Percentiles rank a stretch among this genome's conserved stretches.
phyloP scores from a whole-genome alignment of 2,113 vertebrate species.

The Oreochromis niloticus region DNA sequence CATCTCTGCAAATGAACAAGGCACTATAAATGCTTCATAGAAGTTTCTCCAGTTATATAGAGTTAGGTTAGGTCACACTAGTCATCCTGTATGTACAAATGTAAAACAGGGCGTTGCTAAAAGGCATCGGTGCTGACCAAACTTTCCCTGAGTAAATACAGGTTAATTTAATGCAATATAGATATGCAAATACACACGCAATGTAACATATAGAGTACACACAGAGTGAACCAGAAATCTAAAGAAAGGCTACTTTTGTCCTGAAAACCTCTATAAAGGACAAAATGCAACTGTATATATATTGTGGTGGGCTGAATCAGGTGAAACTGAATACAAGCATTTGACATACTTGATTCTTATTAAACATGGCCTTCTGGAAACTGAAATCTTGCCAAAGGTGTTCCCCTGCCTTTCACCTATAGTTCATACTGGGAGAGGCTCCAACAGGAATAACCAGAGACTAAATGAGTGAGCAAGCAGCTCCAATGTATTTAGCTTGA shows the following conservation, averaged over 20 bases:
- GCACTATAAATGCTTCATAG: background rate
- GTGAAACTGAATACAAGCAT: background rate
- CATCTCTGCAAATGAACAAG: background rate
- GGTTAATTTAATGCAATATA: background rate
- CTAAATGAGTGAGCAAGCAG: background rate
- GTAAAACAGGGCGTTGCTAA: background rate
- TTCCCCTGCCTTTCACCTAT: constrained; percentile 21
- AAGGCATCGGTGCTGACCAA: background rate
- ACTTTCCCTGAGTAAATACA: constrained; percentile 22
- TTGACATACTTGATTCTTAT: background rate
- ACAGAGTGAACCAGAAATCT: background rate
- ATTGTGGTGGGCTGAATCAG: background rate
- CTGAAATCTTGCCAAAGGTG: background rate
- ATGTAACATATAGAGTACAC: background rate
- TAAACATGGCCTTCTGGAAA: background rate
- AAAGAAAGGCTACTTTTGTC: background rate
- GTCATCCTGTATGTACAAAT: background rate
- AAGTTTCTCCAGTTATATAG: background rate
- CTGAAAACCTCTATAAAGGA: background rate
- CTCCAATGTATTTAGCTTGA: background rate
- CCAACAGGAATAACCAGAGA: background rate
- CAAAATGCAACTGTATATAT: background rate
- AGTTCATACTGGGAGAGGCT: background rate
- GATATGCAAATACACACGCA: background rate
- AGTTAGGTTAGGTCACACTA: background rate